These are phyloP conservation scores for Hycleus phaleratus DNA, from an alignment of 1,140 invertebrate species.

Conservation along the genomic window DNA sequence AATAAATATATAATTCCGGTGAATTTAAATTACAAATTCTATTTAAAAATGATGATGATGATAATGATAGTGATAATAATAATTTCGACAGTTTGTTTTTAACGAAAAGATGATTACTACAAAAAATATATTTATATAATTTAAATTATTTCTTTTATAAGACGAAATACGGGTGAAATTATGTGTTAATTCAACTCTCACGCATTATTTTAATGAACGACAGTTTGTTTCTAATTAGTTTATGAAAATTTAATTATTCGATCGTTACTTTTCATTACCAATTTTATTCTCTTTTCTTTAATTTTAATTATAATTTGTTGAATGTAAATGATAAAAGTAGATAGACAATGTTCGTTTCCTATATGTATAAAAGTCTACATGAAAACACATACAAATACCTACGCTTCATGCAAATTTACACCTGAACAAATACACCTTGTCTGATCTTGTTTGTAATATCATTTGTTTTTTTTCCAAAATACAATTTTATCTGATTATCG, in stretches of 20 bases:
- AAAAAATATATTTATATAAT: neutral
- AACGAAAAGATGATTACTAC: slow-evolving; percentile 6
- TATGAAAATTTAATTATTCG: slow-evolving; percentile 8
- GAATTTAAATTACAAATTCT: slow-evolving; percentile 7
- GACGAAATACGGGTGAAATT: neutral
- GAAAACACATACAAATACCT: too few relatives aligned
- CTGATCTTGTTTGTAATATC: too few relatives aligned
- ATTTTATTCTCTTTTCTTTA: too few relatives aligned
- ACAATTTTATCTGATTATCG: too few relatives aligned
- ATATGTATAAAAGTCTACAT: too few relatives aligned
- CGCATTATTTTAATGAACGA: neutral
- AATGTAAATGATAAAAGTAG: too few relatives aligned
- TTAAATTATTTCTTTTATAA: neutral
- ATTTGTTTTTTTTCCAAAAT: too few relatives aligned
- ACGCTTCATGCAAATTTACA: too few relatives aligned
- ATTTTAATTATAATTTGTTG: too few relatives aligned
- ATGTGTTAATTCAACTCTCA: slow-evolving; percentile 11
- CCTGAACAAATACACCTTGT: too few relatives aligned
- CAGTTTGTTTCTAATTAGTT: neutral
- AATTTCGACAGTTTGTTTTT: neutral
- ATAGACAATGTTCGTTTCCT: too few relatives aligned
- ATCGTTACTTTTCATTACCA: too few relatives aligned
- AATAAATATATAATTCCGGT: slow-evolving; percentile 1
- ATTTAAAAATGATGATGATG: neutral
- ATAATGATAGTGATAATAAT: neutral